phyloP scores from a whole-genome alignment of 2,888 invertebrate species.

The Hyles lineata region DNA sequence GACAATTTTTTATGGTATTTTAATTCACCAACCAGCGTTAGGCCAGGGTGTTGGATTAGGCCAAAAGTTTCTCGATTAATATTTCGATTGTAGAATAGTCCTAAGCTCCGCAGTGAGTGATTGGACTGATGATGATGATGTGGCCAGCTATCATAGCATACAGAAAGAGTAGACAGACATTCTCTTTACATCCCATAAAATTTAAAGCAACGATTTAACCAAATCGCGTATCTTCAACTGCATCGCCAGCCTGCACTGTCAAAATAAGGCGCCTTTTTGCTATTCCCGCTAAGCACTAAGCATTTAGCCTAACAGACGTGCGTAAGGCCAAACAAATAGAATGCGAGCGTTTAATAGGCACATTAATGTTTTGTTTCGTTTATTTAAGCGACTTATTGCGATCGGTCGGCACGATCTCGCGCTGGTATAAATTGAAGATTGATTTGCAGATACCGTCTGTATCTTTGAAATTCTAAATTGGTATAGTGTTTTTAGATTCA shows the following conservation, averaged over 20 bases:
- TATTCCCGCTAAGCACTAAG: slow-evolving; percentile 18
- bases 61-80: too few relatives aligned
- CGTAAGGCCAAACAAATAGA: slow-evolving; percentile 18
- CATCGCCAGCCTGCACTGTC: background rate
- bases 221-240: background rate
- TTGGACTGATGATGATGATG: too few relatives aligned
- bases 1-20: too few relatives aligned
- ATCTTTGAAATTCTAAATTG: background rate
- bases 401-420: background rate
- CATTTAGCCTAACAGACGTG: slow-evolving; percentile 24
- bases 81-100: too few relatives aligned
- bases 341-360: slow-evolving; percentile 23
- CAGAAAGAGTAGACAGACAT: too few relatives aligned
- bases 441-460: slow-evolving; percentile 6
- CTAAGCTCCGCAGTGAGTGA: too few relatives aligned
- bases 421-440: background rate
- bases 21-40: too few relatives aligned
- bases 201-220: too few relatives aligned
- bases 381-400: slow-evolving; percentile 2
- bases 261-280: slow-evolving; percentile 19
- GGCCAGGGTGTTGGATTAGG: too few relatives aligned
- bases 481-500: background rate
- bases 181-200: too few relatives aligned
- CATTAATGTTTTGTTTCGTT: slow-evolving; percentile 25
- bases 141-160: too few relatives aligned